Base-by-base conservation (phyloP, 2,888 invertebrate species). In the Tholera decimalis region DNA sequence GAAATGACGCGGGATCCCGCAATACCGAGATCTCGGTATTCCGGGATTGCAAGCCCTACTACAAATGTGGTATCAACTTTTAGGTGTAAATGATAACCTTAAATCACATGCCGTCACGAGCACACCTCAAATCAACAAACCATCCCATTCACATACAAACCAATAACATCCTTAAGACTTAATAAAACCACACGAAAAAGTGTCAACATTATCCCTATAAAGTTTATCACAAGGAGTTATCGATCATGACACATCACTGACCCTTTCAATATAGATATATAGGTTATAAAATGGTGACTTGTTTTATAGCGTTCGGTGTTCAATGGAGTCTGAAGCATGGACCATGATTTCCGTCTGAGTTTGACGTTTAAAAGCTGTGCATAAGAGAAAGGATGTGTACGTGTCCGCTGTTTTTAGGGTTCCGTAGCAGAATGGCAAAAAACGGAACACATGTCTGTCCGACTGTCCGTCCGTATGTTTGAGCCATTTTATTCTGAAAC, bases 251-350 rank as follows among this genome's bases (percentile, higher is more conserved):
- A 64, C 70, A 55, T 53, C 33, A 11, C 60, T 66, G 79, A 75
- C 75, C 77, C 71, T 63, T 43, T 43, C 66, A 74, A 77, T n/a
- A 56, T 44, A 63, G n/a, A 74, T 66, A 71, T 61, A 56, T 70
- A 39, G 75, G 61, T 51, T 60, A 63, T 71, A 75, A 67, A 79
- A 71, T 49, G 49, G 26, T 39, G 46, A 26, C 35, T 65, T 77
- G 70, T 62, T 66, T 79, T 53, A 74, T 66, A 55, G 26, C 71
- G 49, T 61, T 55, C 24, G 35, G 59, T 53, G 60, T 24, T 76
- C 73, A 69, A 59, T 69, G 58, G 54, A 77, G 47, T 49, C 22
- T 69, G 66, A 66, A 69, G 49, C 44, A 59, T 73, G 56, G 60
- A 60, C 26, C 70, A 57, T 43, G 58, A 58, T 51, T 58, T 78